These are phyloP conservation scores for fruit fly (Drosophila melanogaster) DNA, from an alignment of 1,140 invertebrate species.

Conservation along the genomic window DNA sequence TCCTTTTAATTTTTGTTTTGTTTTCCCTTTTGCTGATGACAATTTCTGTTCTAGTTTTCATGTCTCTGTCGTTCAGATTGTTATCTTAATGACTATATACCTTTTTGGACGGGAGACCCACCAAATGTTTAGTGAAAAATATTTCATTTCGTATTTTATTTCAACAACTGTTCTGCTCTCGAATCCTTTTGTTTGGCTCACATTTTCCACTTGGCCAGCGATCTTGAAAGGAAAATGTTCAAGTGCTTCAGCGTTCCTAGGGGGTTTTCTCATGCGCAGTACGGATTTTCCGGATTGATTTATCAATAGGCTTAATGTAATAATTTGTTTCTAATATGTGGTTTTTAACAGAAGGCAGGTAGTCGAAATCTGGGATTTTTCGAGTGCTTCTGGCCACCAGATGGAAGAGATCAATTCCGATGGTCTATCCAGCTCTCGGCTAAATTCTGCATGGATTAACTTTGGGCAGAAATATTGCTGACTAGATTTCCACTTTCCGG, in stretches of 20 bases:
- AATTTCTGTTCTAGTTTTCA: slow-evolving; percentile 75
- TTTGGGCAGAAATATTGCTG: slow-evolving; percentile 4
- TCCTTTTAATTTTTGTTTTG: slow-evolving; percentile 68
- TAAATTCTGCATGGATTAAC: slow-evolving; percentile 30
- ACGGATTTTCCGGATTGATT: slow-evolving; percentile 34
- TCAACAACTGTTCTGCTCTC: slow-evolving; percentile 63
- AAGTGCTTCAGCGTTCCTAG: slow-evolving; percentile 42
- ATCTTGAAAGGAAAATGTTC: slow-evolving; percentile 50
- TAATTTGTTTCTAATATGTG: slow-evolving; percentile 69
- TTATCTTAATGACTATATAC: slow-evolving; percentile 82
- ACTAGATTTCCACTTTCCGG: slow-evolving; percentile 5
- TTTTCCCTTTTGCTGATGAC: slow-evolving; percentile 56
- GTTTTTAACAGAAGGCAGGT: slow-evolving; percentile 55
- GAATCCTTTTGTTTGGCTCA: slow-evolving; percentile 52
- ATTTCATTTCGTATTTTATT: slow-evolving; percentile 62
- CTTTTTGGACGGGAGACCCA: slow-evolving; percentile 43
- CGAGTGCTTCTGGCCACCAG: slow-evolving; percentile 27
- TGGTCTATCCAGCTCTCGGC: slow-evolving; percentile 29
- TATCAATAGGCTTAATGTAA: slow-evolving; percentile 50
- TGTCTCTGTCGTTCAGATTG: slow-evolving; percentile 70
- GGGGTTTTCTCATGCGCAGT: slow-evolving; percentile 39
- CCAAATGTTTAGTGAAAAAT: slow-evolving; percentile 43
- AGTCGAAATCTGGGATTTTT: slow-evolving; percentile 15
- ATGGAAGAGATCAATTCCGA: slow-evolving; percentile 24
- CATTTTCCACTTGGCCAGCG: slow-evolving; percentile 70